phyloP scores from a whole-genome alignment of 2,113 vertebrate species.

The Thamnophis sirtalis region DNA sequence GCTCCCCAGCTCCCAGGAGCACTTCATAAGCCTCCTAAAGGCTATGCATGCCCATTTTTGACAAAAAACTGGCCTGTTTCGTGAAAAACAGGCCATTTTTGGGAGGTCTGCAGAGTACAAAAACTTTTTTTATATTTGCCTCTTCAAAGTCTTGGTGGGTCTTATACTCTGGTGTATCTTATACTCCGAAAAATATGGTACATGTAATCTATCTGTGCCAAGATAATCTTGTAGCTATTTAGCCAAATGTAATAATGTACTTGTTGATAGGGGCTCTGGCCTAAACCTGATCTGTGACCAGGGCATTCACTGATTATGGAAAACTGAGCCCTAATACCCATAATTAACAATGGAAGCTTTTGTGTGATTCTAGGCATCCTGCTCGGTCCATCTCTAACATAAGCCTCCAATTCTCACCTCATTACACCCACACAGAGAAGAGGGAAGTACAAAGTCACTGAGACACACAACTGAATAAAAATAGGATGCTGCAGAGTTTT shows the following conservation, averaged over 20 bases:
- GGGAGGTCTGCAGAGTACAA: too few relatives aligned
- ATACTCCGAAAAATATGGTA: too few relatives aligned
- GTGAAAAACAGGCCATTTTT: too few relatives aligned
- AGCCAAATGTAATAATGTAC: not conserved
- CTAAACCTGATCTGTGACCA: not conserved
- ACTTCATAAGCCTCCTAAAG: too few relatives aligned
- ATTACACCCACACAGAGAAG: not conserved
- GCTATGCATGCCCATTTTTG: too few relatives aligned
- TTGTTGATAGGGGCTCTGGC: not conserved
- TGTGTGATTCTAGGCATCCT: not conserved
- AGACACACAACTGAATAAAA: not conserved
- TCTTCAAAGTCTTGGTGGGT: too few relatives aligned
- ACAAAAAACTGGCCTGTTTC: too few relatives aligned
- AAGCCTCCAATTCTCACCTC: not conserved
- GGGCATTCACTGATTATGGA: not conserved
- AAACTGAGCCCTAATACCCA: not conserved
- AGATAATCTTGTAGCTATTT: not conserved
- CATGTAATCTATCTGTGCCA: not conserved
- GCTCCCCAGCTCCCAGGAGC: too few relatives aligned
- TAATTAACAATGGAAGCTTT: not conserved
- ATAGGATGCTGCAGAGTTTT: not conserved
- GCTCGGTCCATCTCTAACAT: not conserved
- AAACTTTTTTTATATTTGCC: too few relatives aligned
- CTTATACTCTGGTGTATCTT: too few relatives aligned
- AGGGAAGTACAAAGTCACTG: not conserved